These are phyloP conservation scores for Drosophila borborema DNA, from an alignment of 2,888 invertebrate species.

Conservation along the genomic window DNA sequence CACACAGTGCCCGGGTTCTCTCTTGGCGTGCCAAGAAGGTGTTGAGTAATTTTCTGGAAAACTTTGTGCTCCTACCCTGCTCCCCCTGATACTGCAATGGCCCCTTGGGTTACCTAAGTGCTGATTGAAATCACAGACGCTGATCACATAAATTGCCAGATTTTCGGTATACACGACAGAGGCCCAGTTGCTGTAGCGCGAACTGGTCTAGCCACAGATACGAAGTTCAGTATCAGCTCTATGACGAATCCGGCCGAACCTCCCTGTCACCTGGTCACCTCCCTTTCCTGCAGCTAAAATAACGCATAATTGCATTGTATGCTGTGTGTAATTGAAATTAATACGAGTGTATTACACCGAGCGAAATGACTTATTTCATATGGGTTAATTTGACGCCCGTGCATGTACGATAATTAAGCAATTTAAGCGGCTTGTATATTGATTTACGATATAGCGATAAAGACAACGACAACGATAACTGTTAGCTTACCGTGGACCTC, in stretches of 20 bases:
- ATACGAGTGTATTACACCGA: slow-evolving; percentile 77
- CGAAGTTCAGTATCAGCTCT: slow-evolving; percentile 38
- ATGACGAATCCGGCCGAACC: slow-evolving; percentile 2
- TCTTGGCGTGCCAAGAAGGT: slow-evolving; percentile 51
- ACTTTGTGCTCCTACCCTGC: neutral
- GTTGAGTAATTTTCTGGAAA: slow-evolving; percentile 79
- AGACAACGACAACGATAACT: slow-evolving; percentile 42
- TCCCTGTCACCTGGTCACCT: neutral
- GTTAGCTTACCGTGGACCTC: slow-evolving; percentile 47
- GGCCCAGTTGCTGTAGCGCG: slow-evolving; percentile 20
- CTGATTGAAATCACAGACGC: slow-evolving; percentile 82
- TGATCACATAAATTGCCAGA: slow-evolving; percentile 83
- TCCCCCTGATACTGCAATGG: slow-evolving; percentile 3
- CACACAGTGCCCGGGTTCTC: slow-evolving; percentile 11
- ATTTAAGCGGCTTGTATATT: slow-evolving; percentile 82
- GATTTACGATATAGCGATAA: slow-evolving; percentile 69
- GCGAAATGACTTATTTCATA: slow-evolving; percentile 75
- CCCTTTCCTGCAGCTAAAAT: neutral
- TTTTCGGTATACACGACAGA: slow-evolving; percentile 75
- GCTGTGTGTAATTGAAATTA: slow-evolving; percentile 82
- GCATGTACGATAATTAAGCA: slow-evolving; percentile 79
- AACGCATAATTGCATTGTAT: slow-evolving; percentile 82
- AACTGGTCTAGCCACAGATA: slow-evolving; percentile 7
- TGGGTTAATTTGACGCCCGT: slow-evolving; percentile 71
- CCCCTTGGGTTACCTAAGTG: slow-evolving; percentile 33